Conservation (phyloP, 2,113 vertebrate genomes). For the Chiloscyllium plagiosum region DNA sequence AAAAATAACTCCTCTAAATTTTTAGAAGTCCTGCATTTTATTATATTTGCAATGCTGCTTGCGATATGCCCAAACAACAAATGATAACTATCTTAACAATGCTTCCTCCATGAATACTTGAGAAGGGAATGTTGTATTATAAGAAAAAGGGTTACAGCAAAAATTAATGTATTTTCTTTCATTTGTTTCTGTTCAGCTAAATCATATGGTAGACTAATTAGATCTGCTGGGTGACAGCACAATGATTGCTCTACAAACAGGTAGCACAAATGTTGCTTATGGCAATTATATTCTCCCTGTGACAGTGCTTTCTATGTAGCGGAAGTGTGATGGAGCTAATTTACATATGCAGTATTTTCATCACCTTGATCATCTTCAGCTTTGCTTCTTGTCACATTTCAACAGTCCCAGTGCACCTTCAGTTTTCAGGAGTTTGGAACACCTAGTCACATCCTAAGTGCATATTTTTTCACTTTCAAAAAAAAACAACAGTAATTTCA, state of each 20-base stretch:
- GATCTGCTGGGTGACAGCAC: constrained; percentile 32
- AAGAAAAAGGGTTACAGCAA: background rate
- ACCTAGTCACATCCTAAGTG: constrained; percentile 31
- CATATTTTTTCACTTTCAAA: constrained; percentile 21
- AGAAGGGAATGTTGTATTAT: background rate
- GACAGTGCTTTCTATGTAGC: constrained; percentile 29
- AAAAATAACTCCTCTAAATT: constrained; percentile 10
- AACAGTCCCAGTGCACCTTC: constrained; percentile 33
- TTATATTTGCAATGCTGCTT: background rate
- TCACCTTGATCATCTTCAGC: constrained; percentile 36
- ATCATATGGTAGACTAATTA: constrained; percentile 36
- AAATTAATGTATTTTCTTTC: constrained; percentile 34
- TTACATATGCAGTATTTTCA: constrained; percentile 35
- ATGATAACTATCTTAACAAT: background rate
- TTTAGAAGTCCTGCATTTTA: background rate
- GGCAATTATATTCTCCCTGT: constrained; percentile 36
- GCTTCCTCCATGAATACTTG: background rate
- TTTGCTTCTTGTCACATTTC: constrained; percentile 36
- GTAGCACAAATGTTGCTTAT: constrained; percentile 33
- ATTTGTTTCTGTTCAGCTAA: constrained; percentile 34
- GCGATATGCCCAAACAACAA: background rate
- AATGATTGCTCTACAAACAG: constrained; percentile 36
- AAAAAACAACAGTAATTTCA: constrained; percentile 19
- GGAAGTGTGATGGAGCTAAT: constrained; percentile 14
- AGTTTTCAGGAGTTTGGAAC: constrained; percentile 26